Base-by-base conservation (phyloP, 1,140 invertebrate genomes). In the Macrobrachium nipponense region DNA sequence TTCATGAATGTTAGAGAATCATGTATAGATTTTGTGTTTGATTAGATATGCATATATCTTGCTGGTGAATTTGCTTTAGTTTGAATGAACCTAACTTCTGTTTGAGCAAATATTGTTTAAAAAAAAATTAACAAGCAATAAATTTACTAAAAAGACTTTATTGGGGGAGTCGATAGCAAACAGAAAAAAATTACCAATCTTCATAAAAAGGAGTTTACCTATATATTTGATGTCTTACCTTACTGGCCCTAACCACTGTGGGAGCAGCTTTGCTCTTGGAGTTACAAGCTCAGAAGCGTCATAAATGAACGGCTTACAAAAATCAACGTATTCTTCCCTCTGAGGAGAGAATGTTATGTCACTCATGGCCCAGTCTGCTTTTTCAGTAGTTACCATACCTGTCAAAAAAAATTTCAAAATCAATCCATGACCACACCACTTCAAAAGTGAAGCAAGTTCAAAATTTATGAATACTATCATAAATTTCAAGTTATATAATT, bases 241-340 rank as follows among this genome's bases (percentile, higher is more conserved):
- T 43, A 87, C 78, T 15, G 84, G 87, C 17, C 87, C 81, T 51
- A 83, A 27, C 80, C 84, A 87, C 62, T 72, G 23, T 4, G 87
- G 87, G 8, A 88, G 84, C 4, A 81, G 84, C 61, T 78, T 60
- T 15, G 87, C 87, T 62, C 64, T 78, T 0, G 87, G 87, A 15
- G 87, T 88, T 64, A 88, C 79, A 44, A 88, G 77, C 76, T 87
- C 87, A 8, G 87, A 88, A 27, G 87, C 87, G 76, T 88, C 87
- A 60, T 86, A 87, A 18, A 88, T 51, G 43, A 88, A 87, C 18
- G 81, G 58, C 20, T 66, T 20, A 8, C 62, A 86, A 77, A 88
- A 88, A 64, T 86, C 84, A 15, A 88, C 87, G 68, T 80, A 83
- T 12, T 51, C 18, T 27, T 83, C 84, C 0, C 87, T 80, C 60